These are phyloP conservation scores for Anguilla pacifica DNA, from an alignment of 2,797 vertebrate species.

Conservation along the genomic window DNA sequence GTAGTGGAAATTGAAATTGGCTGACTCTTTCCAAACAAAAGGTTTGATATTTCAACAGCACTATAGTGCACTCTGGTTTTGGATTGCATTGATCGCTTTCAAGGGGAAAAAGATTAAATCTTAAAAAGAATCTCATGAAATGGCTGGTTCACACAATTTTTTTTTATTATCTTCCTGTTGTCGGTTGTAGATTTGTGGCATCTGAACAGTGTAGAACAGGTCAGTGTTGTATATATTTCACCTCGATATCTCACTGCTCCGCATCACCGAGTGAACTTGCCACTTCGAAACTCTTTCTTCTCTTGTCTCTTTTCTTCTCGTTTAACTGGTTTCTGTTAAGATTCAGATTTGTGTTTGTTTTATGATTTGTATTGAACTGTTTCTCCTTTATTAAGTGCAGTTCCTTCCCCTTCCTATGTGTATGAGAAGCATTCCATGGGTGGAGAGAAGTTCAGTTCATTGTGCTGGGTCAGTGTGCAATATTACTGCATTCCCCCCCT, in stretches of 20 bases:
- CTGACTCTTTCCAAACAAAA: neutral
- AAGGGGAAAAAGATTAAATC: neutral
- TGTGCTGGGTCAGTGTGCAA: constrained; percentile 31
- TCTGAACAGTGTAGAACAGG: neutral
- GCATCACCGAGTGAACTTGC: neutral
- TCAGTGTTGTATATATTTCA: neutral
- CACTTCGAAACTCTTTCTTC: neutral
- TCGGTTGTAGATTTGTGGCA: neutral
- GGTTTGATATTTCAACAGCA: neutral
- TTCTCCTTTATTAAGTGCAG: constrained; percentile 30
- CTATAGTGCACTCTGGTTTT: neutral
- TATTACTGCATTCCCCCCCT: constrained; percentile 18
- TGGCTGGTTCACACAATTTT: neutral
- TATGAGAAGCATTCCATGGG: constrained; percentile 51
- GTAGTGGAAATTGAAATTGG: neutral
- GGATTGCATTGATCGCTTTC: neutral
- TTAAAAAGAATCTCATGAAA: neutral
- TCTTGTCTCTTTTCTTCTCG: neutral
- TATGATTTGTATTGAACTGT: neutral
- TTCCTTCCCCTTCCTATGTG: neutral
- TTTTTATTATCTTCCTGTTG: neutral
- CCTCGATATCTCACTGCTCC: neutral
- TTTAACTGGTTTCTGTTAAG: constrained; percentile 27
- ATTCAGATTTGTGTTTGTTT: neutral
- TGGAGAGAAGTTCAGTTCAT: constrained; percentile 33